Percentiles rank a stretch among this genome's conserved stretches.
Evolutionary conservation across 1,140 invertebrate genomes (phyloP).

Genomic region (Drosophila arawakana): DNA sequence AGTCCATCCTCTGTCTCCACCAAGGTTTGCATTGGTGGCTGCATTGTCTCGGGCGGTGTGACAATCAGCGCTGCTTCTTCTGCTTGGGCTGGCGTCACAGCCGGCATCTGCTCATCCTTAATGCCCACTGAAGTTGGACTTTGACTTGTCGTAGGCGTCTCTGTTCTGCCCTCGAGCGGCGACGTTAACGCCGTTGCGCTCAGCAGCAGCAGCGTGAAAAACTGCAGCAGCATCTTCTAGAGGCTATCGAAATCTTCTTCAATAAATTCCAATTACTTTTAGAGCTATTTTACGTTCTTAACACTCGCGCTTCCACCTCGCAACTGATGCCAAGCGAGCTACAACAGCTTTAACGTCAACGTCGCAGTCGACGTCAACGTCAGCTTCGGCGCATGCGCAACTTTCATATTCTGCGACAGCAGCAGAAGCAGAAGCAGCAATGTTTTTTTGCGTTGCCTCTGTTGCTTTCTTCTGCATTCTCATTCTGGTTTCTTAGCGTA

Average conservation of each 20-base stretch:
- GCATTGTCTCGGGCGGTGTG: constrained; percentile 36
- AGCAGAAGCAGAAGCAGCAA: neutral
- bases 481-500: constrained; percentile 44
- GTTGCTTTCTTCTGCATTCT: constrained; percentile 69
- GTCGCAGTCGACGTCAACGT: constrained; percentile 2
- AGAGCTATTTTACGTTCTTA: constrained; percentile 62
- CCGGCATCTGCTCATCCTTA: constrained; percentile 63
- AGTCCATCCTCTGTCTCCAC: constrained; percentile 40
- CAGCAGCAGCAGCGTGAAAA: constrained; percentile 53
- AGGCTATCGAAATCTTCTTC: neutral
- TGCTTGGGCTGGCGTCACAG: constrained; percentile 48
- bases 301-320: constrained; percentile 68
- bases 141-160: constrained; percentile 13
- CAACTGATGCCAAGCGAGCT: constrained; percentile 65
- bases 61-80: constrained; percentile 22
- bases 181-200: constrained; percentile 15
- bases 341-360: constrained; percentile 53
- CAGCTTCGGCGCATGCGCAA: constrained; percentile 68
- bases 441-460: constrained; percentile 32
- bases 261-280: constrained; percentile 11
- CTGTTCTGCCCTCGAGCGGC: constrained; percentile 18
- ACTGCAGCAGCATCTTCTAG: constrained; percentile 54
- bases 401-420: constrained; percentile 70
- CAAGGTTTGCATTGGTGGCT: constrained; percentile 30
- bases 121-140: constrained; percentile 8